A percentile compares a stretch with the other conserved stretches of the same genome.
These are phyloP conservation scores for Dromiciops gliroides DNA, from an alignment of 2,113 vertebrate genomes.

Conservation along the genomic window DNA sequence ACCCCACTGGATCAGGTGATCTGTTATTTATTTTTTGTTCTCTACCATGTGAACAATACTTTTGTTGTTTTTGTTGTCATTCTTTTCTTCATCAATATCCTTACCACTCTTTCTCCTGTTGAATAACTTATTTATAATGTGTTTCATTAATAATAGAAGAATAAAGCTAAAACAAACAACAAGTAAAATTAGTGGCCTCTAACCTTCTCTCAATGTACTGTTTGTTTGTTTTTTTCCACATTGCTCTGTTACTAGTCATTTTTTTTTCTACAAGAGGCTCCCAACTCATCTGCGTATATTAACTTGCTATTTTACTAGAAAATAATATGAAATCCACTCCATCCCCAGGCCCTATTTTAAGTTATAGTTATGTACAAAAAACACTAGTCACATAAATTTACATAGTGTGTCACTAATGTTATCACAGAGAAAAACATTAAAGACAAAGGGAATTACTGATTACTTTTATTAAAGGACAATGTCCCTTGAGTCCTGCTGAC, in stretches of 20 bases:
- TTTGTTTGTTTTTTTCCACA: neutral
- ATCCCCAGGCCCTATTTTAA: neutral
- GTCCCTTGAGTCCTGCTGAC: neutral
- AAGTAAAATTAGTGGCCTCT: neutral
- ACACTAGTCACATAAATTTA: neutral
- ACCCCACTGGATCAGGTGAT: neutral
- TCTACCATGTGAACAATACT: neutral
- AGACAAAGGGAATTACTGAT: neutral
- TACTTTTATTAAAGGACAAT: neutral
- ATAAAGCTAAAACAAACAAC: neutral
- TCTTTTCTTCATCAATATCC: neutral
- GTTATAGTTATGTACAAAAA: neutral
- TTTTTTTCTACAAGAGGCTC: neutral
- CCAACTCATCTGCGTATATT: neutral
- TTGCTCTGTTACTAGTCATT: neutral
- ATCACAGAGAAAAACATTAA: conserved; percentile 20
- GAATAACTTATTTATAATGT: neutral
- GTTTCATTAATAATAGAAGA: neutral
- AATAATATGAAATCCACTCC: neutral
- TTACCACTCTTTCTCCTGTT: neutral
- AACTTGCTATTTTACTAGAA: neutral
- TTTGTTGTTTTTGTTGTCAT: neutral
- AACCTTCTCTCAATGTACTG: neutral
- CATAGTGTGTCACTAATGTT: neutral
- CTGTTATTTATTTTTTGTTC: neutral